These are phyloP conservation scores for Scytalopus superciliaris DNA, from an alignment of 2,113 vertebrate genomes.

Conservation along the genomic window DNA sequence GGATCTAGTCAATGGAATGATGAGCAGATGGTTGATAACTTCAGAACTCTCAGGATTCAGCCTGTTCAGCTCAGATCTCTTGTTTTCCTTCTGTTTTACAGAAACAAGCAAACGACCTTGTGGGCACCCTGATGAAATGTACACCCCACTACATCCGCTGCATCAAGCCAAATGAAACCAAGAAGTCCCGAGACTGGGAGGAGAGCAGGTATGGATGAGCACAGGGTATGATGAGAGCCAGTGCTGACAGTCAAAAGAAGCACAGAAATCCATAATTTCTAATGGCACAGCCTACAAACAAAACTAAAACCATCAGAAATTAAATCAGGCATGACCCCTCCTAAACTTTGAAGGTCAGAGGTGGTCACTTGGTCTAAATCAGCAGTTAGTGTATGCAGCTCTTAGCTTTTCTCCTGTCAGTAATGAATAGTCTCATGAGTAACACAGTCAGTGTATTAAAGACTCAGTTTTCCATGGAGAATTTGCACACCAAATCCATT, in stretches of 20 bases:
- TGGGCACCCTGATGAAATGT: constrained; percentile 96
- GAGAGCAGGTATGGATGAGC: constrained; percentile 85
- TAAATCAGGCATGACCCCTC: background rate
- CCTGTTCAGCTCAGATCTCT: background rate
- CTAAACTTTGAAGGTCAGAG: background rate
- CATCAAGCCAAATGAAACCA: constrained; percentile 98
- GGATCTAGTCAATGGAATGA: background rate
- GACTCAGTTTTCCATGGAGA: background rate
- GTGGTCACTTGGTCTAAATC: background rate
- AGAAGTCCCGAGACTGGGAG: constrained; percentile 96
- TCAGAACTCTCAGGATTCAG: background rate
- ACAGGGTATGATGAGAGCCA: background rate
- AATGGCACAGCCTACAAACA: background rate
- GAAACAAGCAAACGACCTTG: constrained; percentile 98
- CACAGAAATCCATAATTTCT: background rate
- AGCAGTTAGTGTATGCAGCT: background rate
- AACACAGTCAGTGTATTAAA: background rate
- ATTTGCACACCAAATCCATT: background rate
- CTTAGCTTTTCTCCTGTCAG: background rate
- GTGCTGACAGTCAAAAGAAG: background rate
- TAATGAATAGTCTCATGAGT: background rate
- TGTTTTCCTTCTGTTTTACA: constrained; percentile 57
- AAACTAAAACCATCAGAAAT: background rate
- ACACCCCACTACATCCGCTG: constrained; percentile 98
- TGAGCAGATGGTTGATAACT: background rate